Percentiles rank a stretch among this genome's conserved stretches.
Conservation (phyloP, 2,113 vertebrate genomes). For the Datnioides undecimradiatus region DNA sequence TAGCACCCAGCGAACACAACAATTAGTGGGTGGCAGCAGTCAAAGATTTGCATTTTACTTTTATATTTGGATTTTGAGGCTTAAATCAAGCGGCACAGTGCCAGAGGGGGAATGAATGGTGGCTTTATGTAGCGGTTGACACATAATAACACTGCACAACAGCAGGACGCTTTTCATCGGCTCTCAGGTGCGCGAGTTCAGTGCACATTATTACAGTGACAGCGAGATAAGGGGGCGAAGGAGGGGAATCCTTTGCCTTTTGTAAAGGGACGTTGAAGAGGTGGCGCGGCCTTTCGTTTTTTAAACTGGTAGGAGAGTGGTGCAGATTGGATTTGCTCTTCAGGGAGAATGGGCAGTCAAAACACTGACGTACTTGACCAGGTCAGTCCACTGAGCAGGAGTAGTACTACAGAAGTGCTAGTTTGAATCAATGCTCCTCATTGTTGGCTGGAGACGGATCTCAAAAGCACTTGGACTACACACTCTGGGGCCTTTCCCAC, state of each 20-base stretch:
- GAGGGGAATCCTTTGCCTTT: conserved; percentile 21
- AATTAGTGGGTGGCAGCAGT: conserved; percentile 50
- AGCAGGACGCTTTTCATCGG: conserved; percentile 56
- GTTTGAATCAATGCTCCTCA: conserved; percentile 76
- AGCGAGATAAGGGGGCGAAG: conserved; percentile 42
- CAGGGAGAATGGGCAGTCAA: conserved; percentile 73
- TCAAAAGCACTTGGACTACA: conserved; percentile 69
- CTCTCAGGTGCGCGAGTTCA: conserved; percentile 57
- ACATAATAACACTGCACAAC: conserved; percentile 52
- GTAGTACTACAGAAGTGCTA: conserved; percentile 54
- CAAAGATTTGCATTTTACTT: conserved; percentile 61
- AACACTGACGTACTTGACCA: conserved; percentile 82
- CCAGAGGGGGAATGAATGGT: conserved; percentile 62
- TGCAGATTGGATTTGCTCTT: conserved; percentile 70
- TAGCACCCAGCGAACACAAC: conserved; percentile 40
- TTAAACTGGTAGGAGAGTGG: conserved; percentile 51
- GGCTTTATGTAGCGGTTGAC: conserved; percentile 58
- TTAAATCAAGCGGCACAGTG: conserved; percentile 40
- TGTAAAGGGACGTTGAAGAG: conserved; percentile 50
- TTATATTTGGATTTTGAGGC: conserved; percentile 50
- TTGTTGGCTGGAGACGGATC: conserved; percentile 75
- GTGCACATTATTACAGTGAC: conserved; percentile 51
- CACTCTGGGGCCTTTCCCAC: conserved; percentile 75
- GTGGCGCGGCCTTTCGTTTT: conserved; percentile 1
- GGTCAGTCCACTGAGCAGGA: conserved; percentile 49